These are phyloP conservation scores for Prosopocoilus inquinatus DNA, from an alignment of 2,888 invertebrate species.

Conservation along the genomic window DNA sequence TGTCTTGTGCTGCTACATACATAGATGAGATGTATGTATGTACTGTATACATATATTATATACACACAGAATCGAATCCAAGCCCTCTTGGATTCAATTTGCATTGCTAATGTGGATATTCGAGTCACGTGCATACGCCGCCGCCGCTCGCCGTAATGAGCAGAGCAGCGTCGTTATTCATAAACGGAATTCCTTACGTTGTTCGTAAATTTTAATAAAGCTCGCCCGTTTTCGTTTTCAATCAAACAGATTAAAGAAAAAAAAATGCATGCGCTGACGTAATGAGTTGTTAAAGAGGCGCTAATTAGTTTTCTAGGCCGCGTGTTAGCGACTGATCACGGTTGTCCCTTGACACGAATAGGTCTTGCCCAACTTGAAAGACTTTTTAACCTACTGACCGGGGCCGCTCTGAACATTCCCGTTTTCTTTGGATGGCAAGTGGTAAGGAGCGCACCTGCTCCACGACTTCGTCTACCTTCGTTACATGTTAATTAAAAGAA, in stretches of 20 bases:
- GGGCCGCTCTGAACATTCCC: background rate
- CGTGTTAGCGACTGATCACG: background rate
- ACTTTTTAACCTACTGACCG: constrained; percentile 2
- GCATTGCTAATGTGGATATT: constrained; percentile 20
- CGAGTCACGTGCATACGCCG: constrained; percentile 13
- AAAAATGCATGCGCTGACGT: too few species aligned
- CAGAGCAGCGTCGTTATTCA: background rate
- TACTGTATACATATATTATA: too few species aligned
- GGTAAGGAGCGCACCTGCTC: too few species aligned
- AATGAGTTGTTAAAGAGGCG: too few species aligned
- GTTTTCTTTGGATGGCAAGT: too few species aligned
- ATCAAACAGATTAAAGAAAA: too few species aligned
- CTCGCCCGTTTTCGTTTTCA: background rate
- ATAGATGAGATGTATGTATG: too few species aligned
- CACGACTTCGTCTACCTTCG: too few species aligned
- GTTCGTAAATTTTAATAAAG: background rate
- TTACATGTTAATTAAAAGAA: too few species aligned
- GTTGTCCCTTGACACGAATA: constrained; percentile 1
- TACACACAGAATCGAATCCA: background rate
- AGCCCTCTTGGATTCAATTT: constrained; percentile 11
- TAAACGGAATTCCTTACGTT: background rate
- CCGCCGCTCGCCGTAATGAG: too few species aligned
- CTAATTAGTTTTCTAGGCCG: background rate
- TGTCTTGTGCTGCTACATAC: too few species aligned
- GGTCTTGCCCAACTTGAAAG: background rate